Evolutionary conservation across 2,888 invertebrate species (phyloP), one percentile per base, ranked within the genome.

Genomic region (Acleris emargana): DNA sequence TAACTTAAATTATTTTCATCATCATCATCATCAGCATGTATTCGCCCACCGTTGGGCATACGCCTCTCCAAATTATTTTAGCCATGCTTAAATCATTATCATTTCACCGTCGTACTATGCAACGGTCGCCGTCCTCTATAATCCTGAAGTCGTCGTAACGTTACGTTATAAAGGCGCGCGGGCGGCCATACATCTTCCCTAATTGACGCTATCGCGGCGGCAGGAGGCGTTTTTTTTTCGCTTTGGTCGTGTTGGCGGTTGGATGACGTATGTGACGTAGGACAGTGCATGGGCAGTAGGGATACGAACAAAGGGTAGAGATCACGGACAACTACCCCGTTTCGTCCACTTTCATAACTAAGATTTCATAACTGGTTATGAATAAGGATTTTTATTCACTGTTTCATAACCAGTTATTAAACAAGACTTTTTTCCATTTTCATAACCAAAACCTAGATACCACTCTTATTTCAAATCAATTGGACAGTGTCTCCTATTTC

Each of bases 201-300:
- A 64, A 64, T 64, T 64, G 64, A 64, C 64, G 58, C 52, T 64
- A 64, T 64, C 64, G 52, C 58, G 53, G 20, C 45, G 64, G 47
- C 32, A 25, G 43, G 50, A 25, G 53, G 49, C 22, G 20, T 53
- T 45, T 25, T 64, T 64, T 61, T 61, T 53, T 58, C 58, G 51
- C 43, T 58, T 42, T 55, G 38, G 55, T 43, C 42, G 43, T 54
- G 54, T 54, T 54, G 42, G 47, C 47, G 47, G 47, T 11, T 16
- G 47, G n/a, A n/a, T 49, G 47, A 49, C 47, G 17, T 49, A 17
- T 7, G n/a, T 9, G 47, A 17, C 11, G 17, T 17, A 18, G 18
- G 47, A 2, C 9, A 20, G 17, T 7, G 47, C 9, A 49, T 17
- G 20, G 18, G 17, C 17, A 18, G 47, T 43, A 43, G 43, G 43